Conservation (phyloP, 2,888 invertebrate species). For the Zhuqinia jingwanae region DNA sequence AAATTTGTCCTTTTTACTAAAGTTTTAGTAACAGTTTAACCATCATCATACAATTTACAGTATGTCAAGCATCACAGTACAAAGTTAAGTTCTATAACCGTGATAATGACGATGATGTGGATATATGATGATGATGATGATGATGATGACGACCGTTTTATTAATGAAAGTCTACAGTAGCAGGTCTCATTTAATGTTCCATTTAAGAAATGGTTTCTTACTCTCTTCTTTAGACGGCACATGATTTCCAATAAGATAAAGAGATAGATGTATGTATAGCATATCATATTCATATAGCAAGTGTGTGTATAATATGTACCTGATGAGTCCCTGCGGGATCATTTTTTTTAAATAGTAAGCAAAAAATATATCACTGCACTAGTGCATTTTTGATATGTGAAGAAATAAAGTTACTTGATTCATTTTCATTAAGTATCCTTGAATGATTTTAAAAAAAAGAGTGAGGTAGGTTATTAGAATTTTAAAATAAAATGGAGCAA, state of each 20-base stretch:
- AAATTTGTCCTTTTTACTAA: background rate
- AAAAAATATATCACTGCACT: too few species aligned
- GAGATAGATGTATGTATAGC: too few species aligned
- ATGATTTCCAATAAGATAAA: too few species aligned
- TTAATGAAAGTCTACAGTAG: slow-evolving; percentile 6
- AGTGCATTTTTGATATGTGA: background rate
- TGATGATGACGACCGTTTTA: background rate
- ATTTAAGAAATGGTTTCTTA: too few species aligned
- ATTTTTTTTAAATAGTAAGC: background rate
- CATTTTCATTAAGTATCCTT: slow-evolving; percentile 4
- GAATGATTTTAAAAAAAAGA: slow-evolving; percentile 3
- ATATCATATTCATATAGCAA: too few species aligned
- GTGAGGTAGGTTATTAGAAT: background rate
- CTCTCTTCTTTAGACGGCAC: too few species aligned
- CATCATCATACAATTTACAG: slow-evolving; percentile 3
- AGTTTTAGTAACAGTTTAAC: slow-evolving; percentile 10
- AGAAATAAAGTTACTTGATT: background rate
- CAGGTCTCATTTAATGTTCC: background rate
- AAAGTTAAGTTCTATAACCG: too few species aligned
- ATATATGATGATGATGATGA: background rate
- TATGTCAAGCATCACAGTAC: too few species aligned
- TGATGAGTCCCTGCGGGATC: background rate
- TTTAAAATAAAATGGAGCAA: slow-evolving; percentile 31
- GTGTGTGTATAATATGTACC: background rate
- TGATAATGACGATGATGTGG: background rate